phyloP scores from a whole-genome alignment of 2,797 vertebrate species.

The Ibycter americanus region DNA sequence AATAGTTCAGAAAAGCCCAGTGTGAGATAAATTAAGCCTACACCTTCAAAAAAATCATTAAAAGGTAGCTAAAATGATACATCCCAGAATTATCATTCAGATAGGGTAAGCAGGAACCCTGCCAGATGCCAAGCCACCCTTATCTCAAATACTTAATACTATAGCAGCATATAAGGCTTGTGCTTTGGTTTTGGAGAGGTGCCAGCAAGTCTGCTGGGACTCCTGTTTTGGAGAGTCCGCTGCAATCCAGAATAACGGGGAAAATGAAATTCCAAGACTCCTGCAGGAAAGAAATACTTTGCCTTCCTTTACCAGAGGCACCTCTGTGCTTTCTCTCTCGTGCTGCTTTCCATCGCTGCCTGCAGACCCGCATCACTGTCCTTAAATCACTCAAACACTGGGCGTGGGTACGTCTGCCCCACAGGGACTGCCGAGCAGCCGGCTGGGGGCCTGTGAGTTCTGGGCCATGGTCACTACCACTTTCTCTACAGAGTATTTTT shows the following conservation, averaged over 20 bases:
- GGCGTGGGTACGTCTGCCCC: accelerated
- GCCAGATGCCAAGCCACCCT: background rate
- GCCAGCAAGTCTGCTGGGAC: background rate
- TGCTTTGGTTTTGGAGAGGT: background rate
- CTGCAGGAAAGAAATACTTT: background rate
- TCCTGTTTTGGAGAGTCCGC: background rate
- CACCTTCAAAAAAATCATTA: background rate
- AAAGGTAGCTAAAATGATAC: background rate
- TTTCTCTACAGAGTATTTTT: background rate
- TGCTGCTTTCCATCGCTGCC: background rate
- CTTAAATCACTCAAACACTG: background rate
- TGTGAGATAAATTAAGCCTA: conserved; percentile 14
- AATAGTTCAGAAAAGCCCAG: background rate
- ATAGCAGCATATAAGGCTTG: background rate
- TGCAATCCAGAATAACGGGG: background rate
- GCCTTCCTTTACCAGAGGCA: background rate
- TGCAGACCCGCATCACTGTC: accelerated
- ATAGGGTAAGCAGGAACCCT: background rate
- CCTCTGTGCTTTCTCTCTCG: background rate
- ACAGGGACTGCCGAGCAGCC: background rate
- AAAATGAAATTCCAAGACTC: background rate
- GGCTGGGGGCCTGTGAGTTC: background rate
- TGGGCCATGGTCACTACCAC: background rate
- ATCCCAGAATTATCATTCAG: background rate
- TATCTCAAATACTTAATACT: background rate